These are phyloP conservation scores for Butorides virescens DNA, from an alignment of 2,113 vertebrate species.

Conservation along the genomic window DNA sequence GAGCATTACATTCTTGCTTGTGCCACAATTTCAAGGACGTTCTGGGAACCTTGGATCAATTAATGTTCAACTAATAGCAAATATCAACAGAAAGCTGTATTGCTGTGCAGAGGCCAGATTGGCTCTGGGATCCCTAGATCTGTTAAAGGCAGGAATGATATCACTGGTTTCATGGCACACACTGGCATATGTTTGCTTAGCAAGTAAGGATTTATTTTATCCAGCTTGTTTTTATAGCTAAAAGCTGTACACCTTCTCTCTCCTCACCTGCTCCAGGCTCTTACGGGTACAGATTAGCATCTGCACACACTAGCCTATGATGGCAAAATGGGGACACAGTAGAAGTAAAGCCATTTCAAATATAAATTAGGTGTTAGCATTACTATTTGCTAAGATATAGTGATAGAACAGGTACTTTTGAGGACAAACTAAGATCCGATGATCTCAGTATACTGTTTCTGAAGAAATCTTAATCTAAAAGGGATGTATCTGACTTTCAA, in stretches of 20 bases:
- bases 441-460: not conserved
- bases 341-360: not conserved
- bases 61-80: slow-evolving; percentile 26
- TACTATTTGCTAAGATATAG: not conserved
- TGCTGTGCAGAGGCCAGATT: not conserved
- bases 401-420: not conserved
- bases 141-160: not conserved
- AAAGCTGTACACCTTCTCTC: not conserved
- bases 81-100: not conserved
- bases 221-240: not conserved
- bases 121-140: not conserved
- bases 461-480: not conserved
- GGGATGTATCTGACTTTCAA: not conserved
- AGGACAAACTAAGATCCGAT: not conserved
- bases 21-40: not conserved
- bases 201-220: not conserved
- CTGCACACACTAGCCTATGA: not conserved
- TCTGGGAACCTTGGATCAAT: not conserved
- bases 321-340: not conserved
- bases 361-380: not conserved
- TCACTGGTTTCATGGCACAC: not conserved
- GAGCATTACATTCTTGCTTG: not conserved
- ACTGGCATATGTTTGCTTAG: not conserved
- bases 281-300: not conserved
- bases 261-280: not conserved